Base-by-base conservation (phyloP, 2,797 vertebrate genomes). In the Smutsia temminckii region DNA sequence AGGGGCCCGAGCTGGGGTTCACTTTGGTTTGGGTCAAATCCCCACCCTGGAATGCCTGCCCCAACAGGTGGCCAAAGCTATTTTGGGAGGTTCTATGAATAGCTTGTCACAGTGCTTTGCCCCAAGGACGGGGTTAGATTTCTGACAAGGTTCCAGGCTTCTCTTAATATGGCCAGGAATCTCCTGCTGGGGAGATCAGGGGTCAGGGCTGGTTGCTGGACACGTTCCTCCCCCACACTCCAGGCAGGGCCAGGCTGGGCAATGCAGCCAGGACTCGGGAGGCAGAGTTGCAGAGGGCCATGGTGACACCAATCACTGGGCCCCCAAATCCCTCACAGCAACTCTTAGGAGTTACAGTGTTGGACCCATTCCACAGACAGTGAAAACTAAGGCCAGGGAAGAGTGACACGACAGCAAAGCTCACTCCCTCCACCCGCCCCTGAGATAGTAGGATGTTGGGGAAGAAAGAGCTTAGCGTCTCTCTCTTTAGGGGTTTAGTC, bases 81-180 rank as follows among this genome's bases (percentile, higher is more conserved):
- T 97, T 97, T 85, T 72, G 74, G 94, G 96, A 87, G 75, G 59
- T 53, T 95, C 96, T 94, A 93, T 89, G 94, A 97, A 97, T 96
- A 97, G 96, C 34, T 23, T 1, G 3, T 71, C 78, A 40, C 53
- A 71, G 83, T 59, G 90, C 89, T 61, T 51, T 9, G 61, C 68
- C 85, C 89, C 93, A 95, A 80, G 86, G 91, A 87, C 42, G 0
- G 57, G 94, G 92, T 96, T 93, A 89, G 95, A 95, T 71, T 79
- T 79, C 64, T 61, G 78, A 85, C 68, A 34, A 90, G 72, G 81
- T 63, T 81, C 85, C 83, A 71, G 69, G 40, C 68, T 75, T 95
- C 78, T 95, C 94, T 96, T 95, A 79, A 97, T 85, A 96, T 77
- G 83, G 86, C 79, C 92, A 93, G 87, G 55, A 84, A 32, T 89